Evolutionary conservation across 2,797 vertebrate genomes (phyloP).

Genomic region (Bradypodion ventrale): DNA sequence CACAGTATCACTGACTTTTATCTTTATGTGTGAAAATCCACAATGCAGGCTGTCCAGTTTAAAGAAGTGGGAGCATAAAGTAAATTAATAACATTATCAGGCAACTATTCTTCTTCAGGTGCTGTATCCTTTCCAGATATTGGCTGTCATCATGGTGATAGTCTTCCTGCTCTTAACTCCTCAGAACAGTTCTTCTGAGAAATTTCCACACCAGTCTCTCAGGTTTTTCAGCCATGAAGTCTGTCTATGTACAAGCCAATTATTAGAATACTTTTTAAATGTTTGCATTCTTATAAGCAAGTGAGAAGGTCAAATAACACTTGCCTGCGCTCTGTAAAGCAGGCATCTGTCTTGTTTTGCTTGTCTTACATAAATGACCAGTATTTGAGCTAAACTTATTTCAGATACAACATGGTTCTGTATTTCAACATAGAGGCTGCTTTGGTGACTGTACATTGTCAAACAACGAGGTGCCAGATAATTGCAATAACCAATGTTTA

Average conservation of each 20-base stretch:
- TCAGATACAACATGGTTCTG: slow-evolving; percentile 20
- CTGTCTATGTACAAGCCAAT: no score
- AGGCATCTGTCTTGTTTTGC: slow-evolving; percentile 63
- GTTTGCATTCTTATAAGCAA: slow-evolving; percentile 61
- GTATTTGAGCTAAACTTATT: slow-evolving; percentile 27
- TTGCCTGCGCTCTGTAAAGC: slow-evolving; percentile 62
- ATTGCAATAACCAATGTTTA: slow-evolving; percentile 4
- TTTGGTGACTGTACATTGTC: slow-evolving; percentile 27
- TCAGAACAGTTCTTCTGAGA: no score
- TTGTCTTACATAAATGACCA: slow-evolving; percentile 47
- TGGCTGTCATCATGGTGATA: no score
- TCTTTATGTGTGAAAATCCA: slow-evolving; percentile 40
- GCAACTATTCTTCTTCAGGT: no score
- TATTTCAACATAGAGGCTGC: slow-evolving; percentile 34
- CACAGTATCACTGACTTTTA: slow-evolving; percentile 34
- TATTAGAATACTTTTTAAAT: slow-evolving; percentile 67
- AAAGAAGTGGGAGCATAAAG: slow-evolving; percentile 51
- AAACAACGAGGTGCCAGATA: slow-evolving; percentile 40
- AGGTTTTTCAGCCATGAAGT: no score
- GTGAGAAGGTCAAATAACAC: slow-evolving; percentile 56
- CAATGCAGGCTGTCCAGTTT: slow-evolving; percentile 48
- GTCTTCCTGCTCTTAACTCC: no score
- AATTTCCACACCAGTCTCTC: no score
- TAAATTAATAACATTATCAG: slow-evolving; percentile 66
- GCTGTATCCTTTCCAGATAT: no score